phyloP scores from a whole-genome alignment of 2,113 vertebrate species.

The Acinonyx jubatus region DNA sequence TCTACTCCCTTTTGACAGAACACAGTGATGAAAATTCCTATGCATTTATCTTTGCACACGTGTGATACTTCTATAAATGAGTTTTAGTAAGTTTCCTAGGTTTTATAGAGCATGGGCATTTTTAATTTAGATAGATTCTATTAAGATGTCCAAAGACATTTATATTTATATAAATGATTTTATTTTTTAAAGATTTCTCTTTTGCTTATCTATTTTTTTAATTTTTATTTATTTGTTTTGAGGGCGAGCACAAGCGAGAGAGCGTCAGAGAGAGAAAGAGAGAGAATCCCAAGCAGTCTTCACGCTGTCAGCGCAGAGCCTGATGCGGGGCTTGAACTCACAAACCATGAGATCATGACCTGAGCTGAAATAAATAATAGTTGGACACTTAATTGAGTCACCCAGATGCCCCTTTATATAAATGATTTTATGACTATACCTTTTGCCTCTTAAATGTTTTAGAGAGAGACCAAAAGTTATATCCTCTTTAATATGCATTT shows the following conservation, averaged over 20 bases:
- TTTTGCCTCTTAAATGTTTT: conserved; percentile 1
- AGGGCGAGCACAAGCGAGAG: too few species aligned
- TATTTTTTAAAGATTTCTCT: too few species aligned
- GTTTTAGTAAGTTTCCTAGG: not conserved
- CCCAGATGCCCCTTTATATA: not conserved
- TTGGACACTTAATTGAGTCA: too few species aligned
- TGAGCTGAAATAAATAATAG: too few species aligned
- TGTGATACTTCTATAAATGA: not conserved
- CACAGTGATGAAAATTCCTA: not conserved
- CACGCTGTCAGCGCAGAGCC: too few species aligned
- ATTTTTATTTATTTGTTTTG: too few species aligned
- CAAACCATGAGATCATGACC: too few species aligned
- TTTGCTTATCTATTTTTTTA: too few species aligned
- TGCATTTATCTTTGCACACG: not conserved
- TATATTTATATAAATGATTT: not conserved
- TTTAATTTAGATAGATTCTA: conserved; percentile 39
- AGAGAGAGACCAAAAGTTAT: not conserved
- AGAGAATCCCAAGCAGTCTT: too few species aligned
- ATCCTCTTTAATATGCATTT: not conserved
- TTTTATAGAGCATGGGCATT: not conserved
- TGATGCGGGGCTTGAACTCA: too few species aligned
- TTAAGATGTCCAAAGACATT: not conserved
- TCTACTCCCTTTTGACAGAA: not conserved
- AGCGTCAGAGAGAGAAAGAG: too few species aligned
- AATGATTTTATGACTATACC: not conserved